Percentiles rank a stretch among this genome's conserved stretches.
Conservation (phyloP, 1,140 invertebrate genomes). For the Hyles vespertilio region DNA sequence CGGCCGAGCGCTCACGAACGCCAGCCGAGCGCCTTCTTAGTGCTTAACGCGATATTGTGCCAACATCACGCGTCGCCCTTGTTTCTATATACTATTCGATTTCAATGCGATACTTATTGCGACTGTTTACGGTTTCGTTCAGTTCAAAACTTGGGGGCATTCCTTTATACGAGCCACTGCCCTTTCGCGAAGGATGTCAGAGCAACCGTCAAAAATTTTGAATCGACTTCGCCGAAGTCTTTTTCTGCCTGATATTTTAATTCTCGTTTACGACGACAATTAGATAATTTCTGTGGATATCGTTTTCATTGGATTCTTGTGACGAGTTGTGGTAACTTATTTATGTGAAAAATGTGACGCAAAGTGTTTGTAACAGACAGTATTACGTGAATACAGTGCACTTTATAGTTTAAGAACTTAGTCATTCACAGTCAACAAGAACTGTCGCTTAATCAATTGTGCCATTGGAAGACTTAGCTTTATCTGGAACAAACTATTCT, state of each 20-base stretch:
- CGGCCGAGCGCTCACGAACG: slow-evolving; percentile 25
- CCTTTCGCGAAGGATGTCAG: slow-evolving; percentile 53
- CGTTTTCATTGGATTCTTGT: slow-evolving; percentile 12
- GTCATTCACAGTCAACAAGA: background rate
- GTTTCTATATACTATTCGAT: slow-evolving; percentile 18
- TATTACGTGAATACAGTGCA: slow-evolving; percentile 22
- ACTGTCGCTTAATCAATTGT: slow-evolving; percentile 35
- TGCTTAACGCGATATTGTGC: slow-evolving; percentile 43
- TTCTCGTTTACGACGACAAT: slow-evolving; percentile 67
- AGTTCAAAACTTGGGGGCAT: slow-evolving; percentile 1
- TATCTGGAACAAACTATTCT: slow-evolving; percentile 46
- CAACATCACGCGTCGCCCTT: slow-evolving; percentile 37
- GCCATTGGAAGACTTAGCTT: slow-evolving; percentile 55
- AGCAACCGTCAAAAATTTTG: slow-evolving; percentile 60
- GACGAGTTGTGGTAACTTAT: slow-evolving; percentile 22
- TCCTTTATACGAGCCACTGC: slow-evolving; percentile 1
- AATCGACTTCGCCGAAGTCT: slow-evolving; percentile 56
- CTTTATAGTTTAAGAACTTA: slow-evolving; percentile 10
- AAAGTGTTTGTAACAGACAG: slow-evolving; percentile 24
- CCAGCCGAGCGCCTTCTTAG: slow-evolving; percentile 38
- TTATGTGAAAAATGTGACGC: slow-evolving; percentile 38
- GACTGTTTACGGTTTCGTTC: slow-evolving; percentile 12
- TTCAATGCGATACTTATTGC: slow-evolving; percentile 14
- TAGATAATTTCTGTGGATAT: slow-evolving; percentile 25
- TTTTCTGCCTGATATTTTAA: slow-evolving; percentile 60